Conservation (phyloP, 2,113 vertebrate species). For the Gambusia affinis region DNA sequence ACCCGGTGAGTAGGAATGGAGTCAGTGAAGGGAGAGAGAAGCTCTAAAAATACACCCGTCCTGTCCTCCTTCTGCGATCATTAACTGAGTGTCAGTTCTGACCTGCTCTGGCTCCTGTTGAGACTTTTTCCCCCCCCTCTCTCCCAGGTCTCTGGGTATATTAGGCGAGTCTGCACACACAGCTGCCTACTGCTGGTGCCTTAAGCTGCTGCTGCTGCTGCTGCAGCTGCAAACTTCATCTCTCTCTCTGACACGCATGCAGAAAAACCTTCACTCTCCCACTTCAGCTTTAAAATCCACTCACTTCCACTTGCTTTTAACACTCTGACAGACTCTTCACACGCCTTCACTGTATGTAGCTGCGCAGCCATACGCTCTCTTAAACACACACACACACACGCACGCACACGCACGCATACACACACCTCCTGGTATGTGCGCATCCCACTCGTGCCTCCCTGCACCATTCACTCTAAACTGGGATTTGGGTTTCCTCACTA, state of each 20-base stretch:
- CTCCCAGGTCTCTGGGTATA: constrained; percentile 38
- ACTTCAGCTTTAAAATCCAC: constrained; percentile 24
- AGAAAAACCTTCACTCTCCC: constrained; percentile 10
- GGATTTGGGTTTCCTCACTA: not conserved
- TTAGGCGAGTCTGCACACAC: constrained; percentile 36
- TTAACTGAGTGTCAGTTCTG: constrained; percentile 32
- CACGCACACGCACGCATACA: not conserved
- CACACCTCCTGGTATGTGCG: not conserved
- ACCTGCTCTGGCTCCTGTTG: constrained; percentile 27
- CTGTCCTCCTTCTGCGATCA: constrained; percentile 56
- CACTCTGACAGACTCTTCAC: constrained; percentile 31
- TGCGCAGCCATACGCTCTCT: not conserved
- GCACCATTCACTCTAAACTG: not conserved
- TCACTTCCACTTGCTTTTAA: constrained; percentile 26
- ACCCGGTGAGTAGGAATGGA: not conserved
- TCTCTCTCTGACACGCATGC: not conserved
- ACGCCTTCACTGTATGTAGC: constrained; percentile 7
- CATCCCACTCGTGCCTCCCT: not conserved
- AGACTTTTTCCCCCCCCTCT: not conserved
- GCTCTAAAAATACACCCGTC: constrained; percentile 64
- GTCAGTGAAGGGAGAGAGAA: constrained; percentile 12
- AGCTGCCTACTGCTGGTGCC: constrained; percentile 45
- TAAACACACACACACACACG: constrained; percentile 4
- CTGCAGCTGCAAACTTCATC: constrained; percentile 17
- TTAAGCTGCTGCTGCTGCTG: constrained; percentile 13